Evolutionary conservation across 2,888 invertebrate genomes (phyloP).

Genomic region (Dryadula phaetusa): DNA sequence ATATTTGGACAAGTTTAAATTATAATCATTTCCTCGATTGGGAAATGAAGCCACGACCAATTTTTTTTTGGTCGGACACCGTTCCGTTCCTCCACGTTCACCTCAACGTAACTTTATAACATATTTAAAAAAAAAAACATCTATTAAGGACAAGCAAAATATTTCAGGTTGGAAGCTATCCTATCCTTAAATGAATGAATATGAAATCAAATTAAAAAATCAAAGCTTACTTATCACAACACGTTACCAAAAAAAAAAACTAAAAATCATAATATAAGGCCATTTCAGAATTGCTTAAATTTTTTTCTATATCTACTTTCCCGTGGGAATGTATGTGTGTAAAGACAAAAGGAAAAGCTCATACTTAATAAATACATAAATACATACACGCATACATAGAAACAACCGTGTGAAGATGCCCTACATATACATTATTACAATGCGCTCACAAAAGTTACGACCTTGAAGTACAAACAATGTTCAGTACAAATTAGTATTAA

Average conservation of each 20-base stretch:
- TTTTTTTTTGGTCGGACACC: no score
- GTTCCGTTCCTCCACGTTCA: no score
- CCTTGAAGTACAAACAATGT: slow-evolving; percentile 4
- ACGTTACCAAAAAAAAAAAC: not conserved
- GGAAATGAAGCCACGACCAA: no score
- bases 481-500: not conserved
- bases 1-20: no score
- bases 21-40: no score
- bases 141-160: no score
- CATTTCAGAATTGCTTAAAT: slow-evolving; percentile 8
- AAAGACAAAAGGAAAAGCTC: slow-evolving; percentile 4
- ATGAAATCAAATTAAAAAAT: no score
- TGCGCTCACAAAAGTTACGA: slow-evolving; percentile 13
- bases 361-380: not conserved
- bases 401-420: slow-evolving; percentile 19
- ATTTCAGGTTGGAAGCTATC: no score
- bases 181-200: no score
- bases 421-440: slow-evolving; percentile 23
- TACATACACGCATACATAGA: not conserved
- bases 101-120: no score
- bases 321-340: slow-evolving; percentile 12
- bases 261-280: not conserved
- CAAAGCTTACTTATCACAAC: not conserved
- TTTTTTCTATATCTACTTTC: slow-evolving; percentile 7
- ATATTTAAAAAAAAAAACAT: no score